Evolutionary conservation across 2,888 invertebrate species (phyloP), one percentile per base, ranked within the genome.

Genomic region (Pollenia angustigena): DNA sequence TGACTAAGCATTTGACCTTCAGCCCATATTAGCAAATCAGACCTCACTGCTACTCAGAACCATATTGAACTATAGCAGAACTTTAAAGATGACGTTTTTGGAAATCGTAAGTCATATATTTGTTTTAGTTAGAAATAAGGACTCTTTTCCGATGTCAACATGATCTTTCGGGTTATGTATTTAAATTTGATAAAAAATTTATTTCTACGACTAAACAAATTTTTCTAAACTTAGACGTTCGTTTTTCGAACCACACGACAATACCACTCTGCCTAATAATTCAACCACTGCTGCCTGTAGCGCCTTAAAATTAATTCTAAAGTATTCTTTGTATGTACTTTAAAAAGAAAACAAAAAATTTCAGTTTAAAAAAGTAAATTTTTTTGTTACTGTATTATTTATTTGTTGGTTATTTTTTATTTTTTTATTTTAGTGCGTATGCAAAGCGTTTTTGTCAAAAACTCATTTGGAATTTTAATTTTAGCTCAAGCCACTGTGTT

Each of bases 381-480:
- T 74, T 50, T 66, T 81, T 52, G 44, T 60, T 60, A 46, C 62
- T 72, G 60, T 56, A 23, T 71, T 69, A 54, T 62, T 72, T 78
- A 60, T 83, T 78, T 64, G 52, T 66, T 68, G 11, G 16, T 72
- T 81, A 50, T 62, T 75, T 68, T 44, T 44, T 18, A 1, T 74
- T 11, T 58, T 72, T 69, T 76, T 64, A n/a, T 23, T 71, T 11
- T 81, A 32, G 16, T 74, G 72, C 50, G 69, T 81, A 54, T 54
- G 48, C 75, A 76, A 71, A 84, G 32, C 60, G 80, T 81, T 87
- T 86, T 87, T 84, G 87, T 84, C 87, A 87, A 87, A 87, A 87
- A 87, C 87, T 81, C 84, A 87, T 84, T 87, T 87, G 84, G 87
- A 87, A 87, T 87, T 84, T 84, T 84, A 87, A 87, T 87, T 85